Base-by-base conservation (phyloP, 2,888 invertebrate species). In the Lasioglossum figueresi region DNA sequence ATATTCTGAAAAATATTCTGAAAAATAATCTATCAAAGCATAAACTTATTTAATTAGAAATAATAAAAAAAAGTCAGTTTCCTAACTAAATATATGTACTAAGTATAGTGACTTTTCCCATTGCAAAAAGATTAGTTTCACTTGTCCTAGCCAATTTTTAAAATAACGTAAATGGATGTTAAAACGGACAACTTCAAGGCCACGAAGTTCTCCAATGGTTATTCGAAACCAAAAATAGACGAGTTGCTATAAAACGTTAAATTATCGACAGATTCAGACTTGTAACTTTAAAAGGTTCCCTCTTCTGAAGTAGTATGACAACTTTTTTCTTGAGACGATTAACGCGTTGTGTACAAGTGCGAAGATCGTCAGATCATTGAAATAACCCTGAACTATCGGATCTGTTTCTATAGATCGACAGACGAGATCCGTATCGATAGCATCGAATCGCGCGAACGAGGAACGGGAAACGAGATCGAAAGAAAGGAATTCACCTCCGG, bases 401-500 rank as follows among this genome's bases (percentile, higher is more conserved):
- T 74, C 56, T n/a, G 19, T 48, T 73, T 12, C 8, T 10, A 48
- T 8, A 3, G 31, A 59, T 14, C 14, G 45, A 72, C 34, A 63
- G 8, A 10, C 23, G 74, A 78, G 82, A 84, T 82, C 66, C 12
- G 27, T 86, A 85, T 79, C 77, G 63, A 19, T 12, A 59, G 72
- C 43, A 59, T 68, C 52, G 59, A 56, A 56, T 76, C 34, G 37
- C 34, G 56, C 43, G 45, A 52, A 63, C 27, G 43, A 68, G 10
- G 40, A 31, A 31, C 34, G 16, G 66, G 80, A 83, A 88, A 85
- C 87, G 34, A 89, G 82, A 80, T 31, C 82, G 73, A 73, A 82
- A 31, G 68, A 85, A 83, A 85, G 87, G 80, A 88, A 83, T 88
- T 80, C 81, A 82, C 76, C 83, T 72, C 75, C 59, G 37, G 79